Base-by-base conservation (phyloP, 1,140 invertebrate genomes). In the Eubasilissa regina region DNA sequence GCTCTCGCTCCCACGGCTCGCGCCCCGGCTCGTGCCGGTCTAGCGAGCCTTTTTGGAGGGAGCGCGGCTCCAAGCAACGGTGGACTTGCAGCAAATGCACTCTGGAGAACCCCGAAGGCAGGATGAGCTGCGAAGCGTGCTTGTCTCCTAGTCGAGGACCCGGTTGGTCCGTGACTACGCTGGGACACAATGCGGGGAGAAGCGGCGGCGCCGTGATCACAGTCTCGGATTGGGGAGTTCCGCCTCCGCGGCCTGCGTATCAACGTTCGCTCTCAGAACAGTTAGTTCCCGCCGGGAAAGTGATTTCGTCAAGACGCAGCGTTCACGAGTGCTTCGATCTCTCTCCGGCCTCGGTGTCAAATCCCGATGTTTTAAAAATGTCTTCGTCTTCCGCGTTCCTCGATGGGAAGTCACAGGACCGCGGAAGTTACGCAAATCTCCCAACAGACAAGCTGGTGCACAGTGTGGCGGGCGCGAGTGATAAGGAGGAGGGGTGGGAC, bases 191-290 rank as follows among this genome's bases (percentile, higher is more conserved):
- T 1, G 83, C 86, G 4, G 85, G 83, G 12, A 84, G 85, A 68
- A 87, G 85, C 12, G 86, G 87, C 19, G 86, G 87, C 21, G 87
- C 88, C 43, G 86, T 89, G 86, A 88, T 89, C 47, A 89, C 88
- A 0, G 87, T 88, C 6, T 86, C 86, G 0, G 87, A 88, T 78
- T 89, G 87, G 88, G 86, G 84, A 85, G 43, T 4, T 13, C 87
- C 89, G 70, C 87, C 87, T 9, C 84, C 85, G 77, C 89, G 86
- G 21, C 88, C 92, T 1, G 90, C 90, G 15, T 93, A 93, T 79
- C 86, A 92, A 79, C 84, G 93, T 82, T 93, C 93, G 0, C 93
- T 93, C 62, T 93, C 92, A 0, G 92, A 93, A 74, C 89, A 90
- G 60, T 87, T 80, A 87, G 8, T 74, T 77, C 85, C 86, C 45